phyloP scores from a whole-genome alignment of 2,113 vertebrate genomes.

The Ceuthmochares aereus region DNA sequence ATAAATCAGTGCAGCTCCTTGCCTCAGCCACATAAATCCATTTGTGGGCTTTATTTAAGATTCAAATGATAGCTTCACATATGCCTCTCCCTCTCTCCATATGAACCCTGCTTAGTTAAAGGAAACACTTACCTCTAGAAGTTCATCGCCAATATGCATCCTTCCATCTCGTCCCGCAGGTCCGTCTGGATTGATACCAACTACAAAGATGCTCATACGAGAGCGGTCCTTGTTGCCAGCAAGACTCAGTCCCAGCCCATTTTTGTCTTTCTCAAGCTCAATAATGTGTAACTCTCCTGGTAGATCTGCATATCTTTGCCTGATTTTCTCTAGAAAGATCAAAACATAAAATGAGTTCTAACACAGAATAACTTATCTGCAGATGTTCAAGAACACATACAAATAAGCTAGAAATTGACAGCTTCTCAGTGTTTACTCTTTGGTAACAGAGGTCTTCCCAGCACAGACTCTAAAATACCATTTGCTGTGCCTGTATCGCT shows the following conservation, averaged over 20 bases:
- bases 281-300: slow-evolving; percentile 90
- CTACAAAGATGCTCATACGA: slow-evolving; percentile 93
- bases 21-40: slow-evolving; percentile 16
- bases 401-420: neutral
- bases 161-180: slow-evolving; percentile 85
- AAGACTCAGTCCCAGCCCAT: slow-evolving; percentile 93
- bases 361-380: accelerated
- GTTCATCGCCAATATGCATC: slow-evolving; percentile 89
- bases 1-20: slow-evolving; percentile 34
- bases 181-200: slow-evolving; percentile 89
- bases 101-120: neutral
- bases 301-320: slow-evolving; percentile 92
- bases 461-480: neutral
- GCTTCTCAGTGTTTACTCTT: neutral
- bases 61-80: neutral
- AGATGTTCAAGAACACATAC: neutral
- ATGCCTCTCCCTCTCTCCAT: neutral
- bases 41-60: slow-evolving; percentile 22
- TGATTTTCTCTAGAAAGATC: slow-evolving; percentile 86
- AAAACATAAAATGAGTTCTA: neutral
- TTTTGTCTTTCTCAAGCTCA: slow-evolving; percentile 94
- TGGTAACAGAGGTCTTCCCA: neutral
- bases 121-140: slow-evolving; percentile 87
- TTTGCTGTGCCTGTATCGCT: neutral
- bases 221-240: slow-evolving; percentile 94